Evolutionary conservation across 2,888 invertebrate species (phyloP).

Genomic region (Callinectes sapidus): DNA sequence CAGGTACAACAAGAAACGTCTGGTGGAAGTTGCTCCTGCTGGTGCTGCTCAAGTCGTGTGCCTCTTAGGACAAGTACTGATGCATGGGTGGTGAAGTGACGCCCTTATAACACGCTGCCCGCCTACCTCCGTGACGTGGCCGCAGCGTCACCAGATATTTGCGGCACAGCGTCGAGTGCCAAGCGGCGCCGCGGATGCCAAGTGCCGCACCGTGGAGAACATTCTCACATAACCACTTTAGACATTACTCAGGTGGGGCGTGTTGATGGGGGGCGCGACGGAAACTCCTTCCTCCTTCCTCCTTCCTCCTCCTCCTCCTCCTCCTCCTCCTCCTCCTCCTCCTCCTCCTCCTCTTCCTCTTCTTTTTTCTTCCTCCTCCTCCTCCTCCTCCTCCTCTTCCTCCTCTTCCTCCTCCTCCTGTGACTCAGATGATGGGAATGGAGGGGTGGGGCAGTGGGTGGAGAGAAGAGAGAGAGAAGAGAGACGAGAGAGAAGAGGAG

Average conservation of each 20-base stretch:
- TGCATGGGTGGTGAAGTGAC: background rate
- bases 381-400: background rate
- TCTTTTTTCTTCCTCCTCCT: background rate
- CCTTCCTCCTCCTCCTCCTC: background rate
- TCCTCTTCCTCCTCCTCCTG: background rate
- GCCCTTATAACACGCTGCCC: slow-evolving; percentile 9
- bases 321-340: background rate
- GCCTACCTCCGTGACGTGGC: slow-evolving; percentile 13
- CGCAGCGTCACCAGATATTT: slow-evolving; percentile 16
- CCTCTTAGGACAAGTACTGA: background rate
- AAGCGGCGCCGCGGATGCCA: slow-evolving; percentile 20
- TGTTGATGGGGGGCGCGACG: background rate
- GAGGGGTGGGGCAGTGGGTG: background rate
- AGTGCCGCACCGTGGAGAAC: background rate
- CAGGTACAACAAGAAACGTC: background rate
- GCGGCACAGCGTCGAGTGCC: background rate
- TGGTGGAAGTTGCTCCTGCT: background rate
- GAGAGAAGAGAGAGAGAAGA: background rate
- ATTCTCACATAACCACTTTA: slow-evolving; percentile 21
- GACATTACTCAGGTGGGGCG: background rate
- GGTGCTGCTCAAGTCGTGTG: background rate
- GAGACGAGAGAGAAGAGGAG: too few relatives aligned
- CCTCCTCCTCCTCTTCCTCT: background rate
- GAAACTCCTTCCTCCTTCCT: background rate
- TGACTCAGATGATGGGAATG: slow-evolving; percentile 23